Base-by-base conservation (phyloP, 1,140 invertebrate species). In the Liolophura sinensis region DNA sequence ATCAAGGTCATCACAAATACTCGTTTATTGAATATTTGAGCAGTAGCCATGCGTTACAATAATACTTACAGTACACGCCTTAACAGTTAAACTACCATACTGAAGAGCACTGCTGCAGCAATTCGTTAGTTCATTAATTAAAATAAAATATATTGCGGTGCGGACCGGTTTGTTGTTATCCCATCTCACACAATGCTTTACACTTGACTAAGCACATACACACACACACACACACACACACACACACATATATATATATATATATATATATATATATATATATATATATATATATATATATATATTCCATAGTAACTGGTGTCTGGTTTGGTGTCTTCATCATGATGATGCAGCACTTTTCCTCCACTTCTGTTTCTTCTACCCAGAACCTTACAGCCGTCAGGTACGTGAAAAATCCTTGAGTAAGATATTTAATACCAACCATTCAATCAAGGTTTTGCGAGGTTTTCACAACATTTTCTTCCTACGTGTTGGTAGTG, bases 221-320 rank as follows among this genome's bases (percentile, higher is more conserved):
- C 60, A 61, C 47, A 61, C 60, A 48, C 47, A 61, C 50, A 12
- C 47, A 48, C 27, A 61, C 47, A 22, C 22, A 61, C 47, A 61
- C 27, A n/a, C 20, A 61, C 47, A 61, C 47, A 48, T 15, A 7
- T 12, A 61, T n/a, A 15, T 22, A 46, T 22, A 48, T 47, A 61
- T 16, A 22, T 47, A 61, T 12, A 61, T 47, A 61, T n/a, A 48
- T 46, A 22, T 22, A 46, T 48, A 48, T n/a, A 61, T 47, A 61
- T n/a, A 61, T 47, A 61, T 22, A 48, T 14, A 61, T n/a, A 48
- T 48, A 61, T 47, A 48, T 47, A 61, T 47, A 48, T 22, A 61
- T 9, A 20, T 24, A 22, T 47, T 16, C 47, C 15, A 24, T 15
- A 15, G 50, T 22, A 50, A 24, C 25, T 25, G 12, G 11, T 15